A percentile compares a stretch with the other conserved stretches of the same genome.
Conservation (phyloP, 2,888 invertebrate species). For the Drosophila incognita region DNA sequence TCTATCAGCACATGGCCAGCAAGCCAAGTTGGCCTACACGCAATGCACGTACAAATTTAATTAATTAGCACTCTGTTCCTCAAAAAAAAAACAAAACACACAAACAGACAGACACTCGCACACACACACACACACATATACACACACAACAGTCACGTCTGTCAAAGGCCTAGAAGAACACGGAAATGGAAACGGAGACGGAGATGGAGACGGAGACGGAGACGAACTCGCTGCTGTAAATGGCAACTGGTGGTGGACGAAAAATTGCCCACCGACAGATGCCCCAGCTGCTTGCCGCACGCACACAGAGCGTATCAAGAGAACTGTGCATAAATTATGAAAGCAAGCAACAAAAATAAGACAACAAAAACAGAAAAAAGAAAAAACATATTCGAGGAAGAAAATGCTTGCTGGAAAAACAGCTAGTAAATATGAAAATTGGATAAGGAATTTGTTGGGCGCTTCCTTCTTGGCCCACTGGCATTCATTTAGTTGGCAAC, state of each 20-base stretch:
- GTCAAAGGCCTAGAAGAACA: conserved; percentile 30
- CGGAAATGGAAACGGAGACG: not conserved
- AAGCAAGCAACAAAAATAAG: conserved; percentile 32
- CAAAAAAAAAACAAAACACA: conserved; percentile 45
- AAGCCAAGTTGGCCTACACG: conserved; percentile 55
- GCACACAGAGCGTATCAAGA: conserved; percentile 56
- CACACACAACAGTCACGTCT: conserved; percentile 60
- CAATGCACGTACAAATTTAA: conserved; percentile 75
- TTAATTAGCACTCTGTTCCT: conserved; percentile 78
- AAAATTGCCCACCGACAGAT: conserved; percentile 17
- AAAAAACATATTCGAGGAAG: not conserved
- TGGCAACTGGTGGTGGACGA: conserved; percentile 22
- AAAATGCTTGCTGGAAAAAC: not conserved
- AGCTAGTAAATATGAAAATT: conserved; percentile 58
- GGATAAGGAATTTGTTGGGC: conserved; percentile 39
- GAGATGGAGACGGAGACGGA: not conserved
- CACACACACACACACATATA: conserved; percentile 7
- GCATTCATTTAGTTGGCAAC: conserved; percentile 34
- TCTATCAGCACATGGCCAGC: conserved; percentile 73
- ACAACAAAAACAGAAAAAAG: not conserved
- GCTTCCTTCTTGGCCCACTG: conserved; percentile 12
- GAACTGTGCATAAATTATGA: conserved; percentile 73
- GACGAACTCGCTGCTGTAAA: conserved; percentile 1
- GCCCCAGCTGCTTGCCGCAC: conserved; percentile 14
- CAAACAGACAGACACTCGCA: not conserved